These are phyloP conservation scores for Mimumesa dahlbomi DNA, from an alignment of 2,888 invertebrate genomes.

Conservation along the genomic window DNA sequence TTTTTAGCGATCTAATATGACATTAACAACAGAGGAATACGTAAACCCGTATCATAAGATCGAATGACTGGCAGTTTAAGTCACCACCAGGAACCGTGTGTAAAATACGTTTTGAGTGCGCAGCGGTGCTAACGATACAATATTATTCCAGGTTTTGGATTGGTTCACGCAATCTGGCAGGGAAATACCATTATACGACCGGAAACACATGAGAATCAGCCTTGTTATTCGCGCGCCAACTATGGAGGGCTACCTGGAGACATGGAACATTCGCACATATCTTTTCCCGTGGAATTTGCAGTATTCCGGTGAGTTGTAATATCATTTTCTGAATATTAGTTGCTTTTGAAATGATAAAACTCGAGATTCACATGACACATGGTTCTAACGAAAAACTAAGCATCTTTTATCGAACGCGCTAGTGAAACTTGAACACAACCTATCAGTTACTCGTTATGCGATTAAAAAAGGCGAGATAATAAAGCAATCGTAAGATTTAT, in stretches of 20 bases:
- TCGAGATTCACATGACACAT: too few species aligned
- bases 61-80: slow-evolving; percentile 56
- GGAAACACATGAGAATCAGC: slow-evolving; percentile 3
- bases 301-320: background rate
- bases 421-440: too few species aligned
- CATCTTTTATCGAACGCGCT: too few species aligned
- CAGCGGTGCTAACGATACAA: slow-evolving; percentile 1
- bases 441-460: too few species aligned
- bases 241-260: background rate
- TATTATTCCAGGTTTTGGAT: background rate
- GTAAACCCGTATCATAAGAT: slow-evolving; percentile 8
- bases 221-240: slow-evolving; percentile 1
- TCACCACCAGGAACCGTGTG: background rate
- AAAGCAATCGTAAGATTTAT: too few species aligned
- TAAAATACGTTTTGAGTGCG: slow-evolving; percentile 10
- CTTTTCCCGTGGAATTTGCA: background rate
- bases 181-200: too few species aligned
- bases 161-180: background rate
- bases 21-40: slow-evolving; percentile 19
- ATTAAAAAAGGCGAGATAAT: too few species aligned
- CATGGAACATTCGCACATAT: too few species aligned
- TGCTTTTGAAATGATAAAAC: too few species aligned
- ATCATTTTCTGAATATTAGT: background rate
- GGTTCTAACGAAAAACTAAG: too few species aligned
- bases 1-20: slow-evolving; percentile 30